Evolutionary conservation across 2,797 vertebrate genomes (phyloP), one percentile per base, ranked within the genome.

Genomic region (Threskiornis aethiopicus): DNA sequence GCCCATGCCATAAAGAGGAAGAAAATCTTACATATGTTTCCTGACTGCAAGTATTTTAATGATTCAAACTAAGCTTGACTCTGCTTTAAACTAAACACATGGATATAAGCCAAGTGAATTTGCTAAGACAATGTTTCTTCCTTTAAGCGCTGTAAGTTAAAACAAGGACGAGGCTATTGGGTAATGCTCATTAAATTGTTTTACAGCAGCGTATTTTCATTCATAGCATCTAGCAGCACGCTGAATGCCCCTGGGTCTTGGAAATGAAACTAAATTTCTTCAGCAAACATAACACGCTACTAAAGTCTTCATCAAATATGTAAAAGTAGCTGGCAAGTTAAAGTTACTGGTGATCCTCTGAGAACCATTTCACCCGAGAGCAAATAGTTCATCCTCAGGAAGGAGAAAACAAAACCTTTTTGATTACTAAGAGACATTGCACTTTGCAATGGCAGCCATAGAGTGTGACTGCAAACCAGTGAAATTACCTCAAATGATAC

Each of bases 41-140:
- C 97, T 96, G 96, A 95, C 96, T 97, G 57, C 87, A 91, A 95
- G 82, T 89, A 96, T 97, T 97, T 93, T 97, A 97, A 97, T 97
- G 97, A 97, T 97, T 97, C 96, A 97, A 96, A 95, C 94, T 96
- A 97, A 97, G 89, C 96, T 94, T 94, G 96, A 97, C 94, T 97
- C 71, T 96, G 96, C 77, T 96, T 97, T 96, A 97, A 97, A 97
- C 87, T 93, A 97, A 97, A 96, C 95, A 96, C 95, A 95, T 92
- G 96, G 96, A 96, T 80, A 73, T 91, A 94, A 91, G 94, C 96
- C 93, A 96, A 81, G 66, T 59, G 82, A 90, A 91, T 96, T 93
- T 96, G 91, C 89, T 96, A 97, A 95, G 89, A 95, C 78, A 91
- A 64, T 46, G 90, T 81, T 94, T 96, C 95, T 96, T 96, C 93